Evolutionary conservation across 2,797 vertebrate species (phyloP).

Genomic region (Triplophysa yarkandensis): DNA sequence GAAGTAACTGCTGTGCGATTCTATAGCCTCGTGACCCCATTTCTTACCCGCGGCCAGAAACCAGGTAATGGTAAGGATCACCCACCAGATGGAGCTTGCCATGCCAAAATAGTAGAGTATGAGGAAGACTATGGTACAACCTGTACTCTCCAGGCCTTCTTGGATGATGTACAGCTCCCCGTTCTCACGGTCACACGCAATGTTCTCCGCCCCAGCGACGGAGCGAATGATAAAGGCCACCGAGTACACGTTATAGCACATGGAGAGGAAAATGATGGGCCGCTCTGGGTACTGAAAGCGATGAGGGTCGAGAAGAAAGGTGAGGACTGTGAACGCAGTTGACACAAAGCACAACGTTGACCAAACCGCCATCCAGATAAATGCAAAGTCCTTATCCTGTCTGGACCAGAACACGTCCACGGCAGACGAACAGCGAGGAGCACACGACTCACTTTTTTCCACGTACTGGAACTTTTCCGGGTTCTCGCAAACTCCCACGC

Average conservation of each 20-base stretch:
- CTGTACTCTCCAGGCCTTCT: conserved; percentile 93
- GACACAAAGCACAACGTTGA: conserved; percentile 94
- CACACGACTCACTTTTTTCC: conserved; percentile 90
- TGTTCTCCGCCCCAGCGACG: conserved; percentile 90
- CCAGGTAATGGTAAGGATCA: conserved; percentile 96
- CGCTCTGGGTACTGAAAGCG: conserved; percentile 98
- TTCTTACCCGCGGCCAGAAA: conserved; percentile 97
- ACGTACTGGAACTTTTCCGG: conserved; percentile 95
- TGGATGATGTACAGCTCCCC: conserved; percentile 93
- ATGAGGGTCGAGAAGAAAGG: conserved; percentile 94
- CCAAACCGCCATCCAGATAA: conserved; percentile 97
- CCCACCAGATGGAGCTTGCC: conserved; percentile 99
- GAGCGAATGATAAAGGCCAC: conserved; percentile 96
- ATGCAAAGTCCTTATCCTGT: conserved; percentile 96
- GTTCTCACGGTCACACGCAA: conserved; percentile 92
- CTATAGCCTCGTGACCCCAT: conserved; percentile 97
- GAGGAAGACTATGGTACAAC: conserved; percentile 97
- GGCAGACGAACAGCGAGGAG: conserved; percentile 86
- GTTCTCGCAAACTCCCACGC: conserved; percentile 82
- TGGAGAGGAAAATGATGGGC: conserved; percentile 97
- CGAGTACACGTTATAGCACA: conserved; percentile 98
- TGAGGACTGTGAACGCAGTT: conserved; percentile 95
- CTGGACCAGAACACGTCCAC: conserved; percentile 96
- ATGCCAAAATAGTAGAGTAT: conserved; percentile 98
- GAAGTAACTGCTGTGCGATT: conserved; percentile 97